phyloP scores from a whole-genome alignment of 2,888 invertebrate species.

The Spicauda simplicius region DNA sequence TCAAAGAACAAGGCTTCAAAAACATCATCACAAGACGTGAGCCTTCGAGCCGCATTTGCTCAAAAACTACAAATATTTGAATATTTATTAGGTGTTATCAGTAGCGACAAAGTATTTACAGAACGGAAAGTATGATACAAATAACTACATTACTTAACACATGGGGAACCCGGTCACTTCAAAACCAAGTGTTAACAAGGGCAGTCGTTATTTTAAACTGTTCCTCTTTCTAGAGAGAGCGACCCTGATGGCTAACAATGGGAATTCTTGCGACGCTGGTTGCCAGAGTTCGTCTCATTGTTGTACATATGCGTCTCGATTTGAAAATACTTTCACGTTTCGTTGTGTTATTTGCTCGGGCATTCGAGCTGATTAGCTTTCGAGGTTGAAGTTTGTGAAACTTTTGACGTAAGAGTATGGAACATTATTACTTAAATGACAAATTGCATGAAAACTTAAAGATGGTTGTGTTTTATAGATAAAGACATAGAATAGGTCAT shows the following conservation, averaged over 20 bases:
- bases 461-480: too few species aligned
- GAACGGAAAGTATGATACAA: too few species aligned
- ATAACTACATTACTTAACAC: too few species aligned
- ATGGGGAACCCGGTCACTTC: too few species aligned
- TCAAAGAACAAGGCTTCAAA: too few species aligned
- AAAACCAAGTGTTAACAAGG: too few species aligned
- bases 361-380: conserved; percentile 12
- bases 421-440: too few species aligned
- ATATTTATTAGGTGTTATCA: too few species aligned
- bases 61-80: too few species aligned
- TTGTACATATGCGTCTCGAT: conserved; percentile 19
- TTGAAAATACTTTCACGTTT: conserved; percentile 39
- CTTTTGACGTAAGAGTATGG: background rate
- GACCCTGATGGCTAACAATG: conserved; percentile 46
- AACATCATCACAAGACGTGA: background rate
- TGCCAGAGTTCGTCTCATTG: conserved; percentile 22
- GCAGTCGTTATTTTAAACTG: background rate
- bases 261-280: conserved; percentile 18
- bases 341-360: conserved; percentile 8
- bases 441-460: too few species aligned
- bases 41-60: background rate
- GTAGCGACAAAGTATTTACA: too few species aligned
- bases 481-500: too few species aligned
- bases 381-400: background rate
- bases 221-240: conserved; percentile 21